phyloP scores from a whole-genome alignment of 2,113 vertebrate species.

The Perca fluviatilis region DNA sequence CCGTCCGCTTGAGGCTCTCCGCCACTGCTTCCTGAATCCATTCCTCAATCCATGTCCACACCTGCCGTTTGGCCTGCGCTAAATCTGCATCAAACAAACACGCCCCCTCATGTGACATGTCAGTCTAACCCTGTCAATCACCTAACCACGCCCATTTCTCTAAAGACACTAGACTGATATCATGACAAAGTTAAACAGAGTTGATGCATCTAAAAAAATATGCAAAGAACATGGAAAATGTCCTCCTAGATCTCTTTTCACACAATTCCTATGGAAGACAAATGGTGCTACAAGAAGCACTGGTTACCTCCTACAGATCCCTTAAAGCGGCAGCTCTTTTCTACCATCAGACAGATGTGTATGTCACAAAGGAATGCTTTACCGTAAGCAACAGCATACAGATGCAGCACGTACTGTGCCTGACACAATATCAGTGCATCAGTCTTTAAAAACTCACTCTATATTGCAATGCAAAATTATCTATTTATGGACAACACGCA shows the following conservation, averaged over 20 bases:
- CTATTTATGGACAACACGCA: background rate
- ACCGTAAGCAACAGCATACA: conserved; percentile 17
- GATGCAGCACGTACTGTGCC: conserved; percentile 8
- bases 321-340: conserved; percentile 44
- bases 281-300: conserved; percentile 20
- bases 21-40: too few species aligned
- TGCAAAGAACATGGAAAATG: conserved; percentile 12
- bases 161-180: too few species aligned
- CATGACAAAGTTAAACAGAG: background rate
- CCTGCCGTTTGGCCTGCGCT: too few species aligned
- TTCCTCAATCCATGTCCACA: too few species aligned
- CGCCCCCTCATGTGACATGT: too few species aligned
- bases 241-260: conserved; percentile 31
- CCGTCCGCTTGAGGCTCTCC: too few species aligned
- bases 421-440: conserved; percentile 13
- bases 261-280: conserved; percentile 19
- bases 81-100: too few species aligned
- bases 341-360: conserved; percentile 45
- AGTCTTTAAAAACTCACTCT: conserved; percentile 1
- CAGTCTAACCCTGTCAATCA: too few species aligned
- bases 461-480: background rate
- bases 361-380: conserved; percentile 57
- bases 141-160: too few species aligned
- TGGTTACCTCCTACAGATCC: conserved; percentile 24
- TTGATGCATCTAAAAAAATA: conserved; percentile 3